Evolutionary conservation across 2,888 invertebrate species (phyloP), one percentile per base, ranked within the genome.

Genomic region (Torymus texanus): DNA sequence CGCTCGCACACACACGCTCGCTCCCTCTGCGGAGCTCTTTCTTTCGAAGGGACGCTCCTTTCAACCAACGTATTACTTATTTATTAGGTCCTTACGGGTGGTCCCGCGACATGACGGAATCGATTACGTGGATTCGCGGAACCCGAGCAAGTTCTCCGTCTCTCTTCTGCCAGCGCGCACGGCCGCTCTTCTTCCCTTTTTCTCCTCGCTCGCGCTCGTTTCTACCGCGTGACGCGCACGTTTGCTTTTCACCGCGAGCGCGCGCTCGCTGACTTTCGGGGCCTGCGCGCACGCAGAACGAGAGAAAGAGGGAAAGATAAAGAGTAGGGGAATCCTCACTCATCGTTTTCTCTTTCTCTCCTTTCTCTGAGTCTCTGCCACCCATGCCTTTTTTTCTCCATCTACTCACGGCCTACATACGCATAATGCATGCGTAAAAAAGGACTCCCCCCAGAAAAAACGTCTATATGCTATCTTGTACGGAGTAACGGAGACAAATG

Each of bases 21-120:
- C 29, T 29, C 29, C 4, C 29, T 29, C 29, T 29, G 29, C 29
- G 29, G 75, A 71, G 58, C 75, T 65, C 70, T 81, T 80, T 80
- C 77, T 77, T 77, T 75, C 77, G 78, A 79, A 68, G 82, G 82
- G 79, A 81, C 82, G 83, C 83, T 86, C 85, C 86, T 86, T 87
- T 86, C 85, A 86, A 88, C 85, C 88, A 86, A 87, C 87, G 88
- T 89, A 89, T 90, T 89, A 90, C 88, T 90, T 90, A 90, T 90
- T 90, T 90, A 90, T 90, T 90, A 89, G 90, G 88, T 86, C 86
- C 87, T 85, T 87, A 84, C 88, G 90, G 90, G 90, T 90, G 90
- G 90, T 90, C 90, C 86, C 88, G 88, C 89, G 90, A 90, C 90
- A 90, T 90, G 90, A 89, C 88, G 88, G 89, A 90, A 90, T 90